Base-by-base conservation (phyloP, 2,888 invertebrate species). In the Therioaphis trifolii region DNA sequence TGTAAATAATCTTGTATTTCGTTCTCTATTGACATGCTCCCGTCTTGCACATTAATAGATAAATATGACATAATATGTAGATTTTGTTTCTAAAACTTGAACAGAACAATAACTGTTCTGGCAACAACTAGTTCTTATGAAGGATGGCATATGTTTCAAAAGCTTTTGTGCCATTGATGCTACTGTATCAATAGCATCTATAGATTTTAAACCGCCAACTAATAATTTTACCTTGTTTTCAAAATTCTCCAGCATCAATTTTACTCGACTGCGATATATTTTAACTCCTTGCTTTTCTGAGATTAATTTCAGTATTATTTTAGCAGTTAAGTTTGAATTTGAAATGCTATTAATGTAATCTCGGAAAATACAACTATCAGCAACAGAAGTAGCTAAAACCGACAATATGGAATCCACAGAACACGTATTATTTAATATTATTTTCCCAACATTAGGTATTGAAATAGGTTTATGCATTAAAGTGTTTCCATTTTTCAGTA, bases 401-500 rank as follows among this genome's bases (percentile, higher is more conserved):
- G 61, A 27, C 7, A 29, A 29, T 18, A 63, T 18, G 0, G 18
- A 63, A 63, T 29, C 18, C 15, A 63, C 63, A n/a, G n/a, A n/a
- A n/a, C n/a, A n/a, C n/a, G n/a, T n/a, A n/a, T n/a, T n/a, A n/a
- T n/a, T n/a, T n/a, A 63, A 63, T 63, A 63, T 9, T 29, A 63
- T 29, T 63, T 63, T 63, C 9, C 29, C 63, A 63, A 63, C 18
- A 29, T 29, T 29, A 29, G 29, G 18, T 63, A 63, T 18, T 63
- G 15, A 15, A 5, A 63, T 18, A 27, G 29, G 63, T 63, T 29
- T 63, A 29, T 63, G 27, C 29, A 63, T 63, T 63, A 63, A 63
- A 63, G 18, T 14, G 29, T 63, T 63, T 63, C 27, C 63, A 63
- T 63, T 63, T 63, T 63, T 63, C 4, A 63, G 63, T 63, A 63